Base-by-base conservation (phyloP, 2,888 invertebrate genomes). In the Nephrocerus scutellatus region DNA sequence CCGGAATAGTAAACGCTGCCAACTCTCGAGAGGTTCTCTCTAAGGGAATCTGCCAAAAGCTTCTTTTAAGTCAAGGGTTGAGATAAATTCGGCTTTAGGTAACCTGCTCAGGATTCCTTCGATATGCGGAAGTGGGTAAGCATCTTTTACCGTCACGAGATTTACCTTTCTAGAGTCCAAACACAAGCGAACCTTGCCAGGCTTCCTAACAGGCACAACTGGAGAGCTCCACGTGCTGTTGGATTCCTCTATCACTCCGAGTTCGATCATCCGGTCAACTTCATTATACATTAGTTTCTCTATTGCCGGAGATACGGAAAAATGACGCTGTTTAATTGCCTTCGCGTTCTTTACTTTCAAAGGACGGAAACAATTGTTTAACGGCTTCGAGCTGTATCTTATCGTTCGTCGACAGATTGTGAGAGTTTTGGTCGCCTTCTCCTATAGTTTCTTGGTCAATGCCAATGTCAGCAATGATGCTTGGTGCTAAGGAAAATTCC, bases 91-190 rank as follows among this genome's bases (percentile, higher is more conserved):
- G 6, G 44, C 35, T 7, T 34, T 6, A 31, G 24, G 24, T 14
- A 36, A 10, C 10, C 39, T 22, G 9, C 32, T 42, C 7, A 47
- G 22, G 12, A 52, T 44, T 3, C 39, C 43, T 15, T 45, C 44
- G 12, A 48, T 38, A 15, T 48, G 40, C n/a, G 46, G 48, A 3
- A 48, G 30, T 1, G 46, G 39, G 30, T 48, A 48, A 7, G 46
- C 41, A 25, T 50, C 47, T 12, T 41, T 40, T 7, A 28, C 22
- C 8, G 59, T 56, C 0, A 57, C 53, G 1, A 31, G 22, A 24
- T 62, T 62, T 0, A 61, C 37, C 33, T 54, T 51, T 5, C 59
- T n/a, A n/a, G 49, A 55, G 25, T 60, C 58, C 2, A 61, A 36
- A 24, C 57, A 57, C 6, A 59, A 49, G 0, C 55, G 31, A 18